phyloP scores from a whole-genome alignment of 2,797 vertebrate species.

The Crocodylus rhombifer region DNA sequence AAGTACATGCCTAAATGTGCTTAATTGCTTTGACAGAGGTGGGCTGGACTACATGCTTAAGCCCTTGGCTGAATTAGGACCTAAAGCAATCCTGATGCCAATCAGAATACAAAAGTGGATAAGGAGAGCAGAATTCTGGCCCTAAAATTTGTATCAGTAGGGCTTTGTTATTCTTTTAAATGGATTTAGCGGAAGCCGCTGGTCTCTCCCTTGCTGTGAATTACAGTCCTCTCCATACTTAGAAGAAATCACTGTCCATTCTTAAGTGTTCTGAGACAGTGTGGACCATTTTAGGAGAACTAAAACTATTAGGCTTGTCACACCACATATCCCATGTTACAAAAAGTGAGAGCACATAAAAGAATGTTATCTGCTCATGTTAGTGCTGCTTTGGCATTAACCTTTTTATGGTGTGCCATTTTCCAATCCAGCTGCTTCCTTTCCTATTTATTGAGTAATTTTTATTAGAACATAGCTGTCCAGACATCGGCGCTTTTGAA shows the following conservation, averaged over 20 bases:
- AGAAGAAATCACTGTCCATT: not conserved
- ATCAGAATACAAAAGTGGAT: too few species aligned
- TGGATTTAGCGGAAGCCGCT: not conserved
- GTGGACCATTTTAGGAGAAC: not conserved
- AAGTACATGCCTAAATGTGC: too few species aligned
- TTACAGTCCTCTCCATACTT: not conserved
- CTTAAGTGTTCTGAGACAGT: not conserved
- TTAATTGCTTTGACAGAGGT: too few species aligned
- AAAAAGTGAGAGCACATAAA: not conserved
- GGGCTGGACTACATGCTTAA: too few species aligned
- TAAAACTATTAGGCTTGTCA: not conserved
- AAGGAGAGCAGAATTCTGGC: too few species aligned
- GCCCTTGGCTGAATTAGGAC: too few species aligned
- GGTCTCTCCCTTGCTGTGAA: not conserved
- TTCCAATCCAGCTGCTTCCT: conserved; percentile 46
- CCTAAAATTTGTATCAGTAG: too few species aligned
- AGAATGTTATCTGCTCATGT: not conserved
- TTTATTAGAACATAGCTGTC: conserved; percentile 24
- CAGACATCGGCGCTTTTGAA: conserved; percentile 44
- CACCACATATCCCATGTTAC: rapidly evolving
- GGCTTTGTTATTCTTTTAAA: not conserved
- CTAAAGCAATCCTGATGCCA: too few species aligned
- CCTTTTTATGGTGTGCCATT: conserved; percentile 6
- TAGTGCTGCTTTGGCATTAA: conserved; percentile 7
- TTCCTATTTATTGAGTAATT: conserved; percentile 25